These are phyloP conservation scores for Lethenteron camtschaticum DNA, from an alignment of 2,113 vertebrate genomes.

Conservation along the genomic window DNA sequence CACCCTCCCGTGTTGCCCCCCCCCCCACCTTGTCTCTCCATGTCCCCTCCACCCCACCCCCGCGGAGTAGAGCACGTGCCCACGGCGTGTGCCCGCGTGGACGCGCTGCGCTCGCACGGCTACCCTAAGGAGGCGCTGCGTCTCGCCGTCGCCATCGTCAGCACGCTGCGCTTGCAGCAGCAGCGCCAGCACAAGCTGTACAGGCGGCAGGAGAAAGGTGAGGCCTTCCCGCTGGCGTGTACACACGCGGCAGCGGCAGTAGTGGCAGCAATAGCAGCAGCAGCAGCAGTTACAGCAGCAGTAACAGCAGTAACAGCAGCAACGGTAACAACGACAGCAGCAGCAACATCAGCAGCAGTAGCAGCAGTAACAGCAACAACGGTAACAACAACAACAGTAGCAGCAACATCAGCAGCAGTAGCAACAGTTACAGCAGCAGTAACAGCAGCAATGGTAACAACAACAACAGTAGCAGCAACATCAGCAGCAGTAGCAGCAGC, in stretches of 20 bases:
- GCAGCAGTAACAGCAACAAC: neutral
- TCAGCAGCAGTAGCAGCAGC: neutral
- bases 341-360: neutral
- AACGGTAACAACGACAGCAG: too few species aligned
- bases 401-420: too few species aligned
- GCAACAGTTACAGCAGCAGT: too few species aligned
- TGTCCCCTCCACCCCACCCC: too few species aligned
- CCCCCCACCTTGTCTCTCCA: too few species aligned
- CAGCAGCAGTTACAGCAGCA: neutral
- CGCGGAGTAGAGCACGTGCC: slow-evolving; percentile 19
- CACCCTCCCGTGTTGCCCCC: too few species aligned
- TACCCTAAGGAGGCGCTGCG: slow-evolving; percentile 23
- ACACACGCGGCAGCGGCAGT: neutral
- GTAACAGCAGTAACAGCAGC: too few species aligned
- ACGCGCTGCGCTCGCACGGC: slow-evolving; percentile 24
- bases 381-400: too few species aligned
- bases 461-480: too few species aligned
- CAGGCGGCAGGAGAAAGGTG: slow-evolving; percentile 27
- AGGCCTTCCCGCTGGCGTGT: too few species aligned
- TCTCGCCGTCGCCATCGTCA: slow-evolving; percentile 20
- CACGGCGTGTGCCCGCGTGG: slow-evolving; percentile 26
- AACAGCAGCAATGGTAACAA: too few species aligned
- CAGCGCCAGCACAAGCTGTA: slow-evolving; percentile 24
- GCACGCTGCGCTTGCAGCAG: slow-evolving; percentile 21
- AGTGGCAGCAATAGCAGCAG: neutral